phyloP scores from a whole-genome alignment of 1,140 invertebrate genomes.

The Rhopalosiphum padi region DNA sequence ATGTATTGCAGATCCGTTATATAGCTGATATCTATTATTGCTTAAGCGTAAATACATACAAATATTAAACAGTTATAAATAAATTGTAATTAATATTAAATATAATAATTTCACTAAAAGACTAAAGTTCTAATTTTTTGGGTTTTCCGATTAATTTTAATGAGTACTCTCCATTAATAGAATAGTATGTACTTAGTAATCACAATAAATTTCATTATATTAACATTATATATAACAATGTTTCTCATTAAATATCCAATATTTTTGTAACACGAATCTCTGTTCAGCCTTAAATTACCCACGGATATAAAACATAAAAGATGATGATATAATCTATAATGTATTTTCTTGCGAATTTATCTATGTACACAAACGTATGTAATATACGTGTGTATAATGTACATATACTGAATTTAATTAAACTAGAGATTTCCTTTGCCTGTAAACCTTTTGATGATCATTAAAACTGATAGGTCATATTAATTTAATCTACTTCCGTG shows the following conservation, averaged over 20 bases:
- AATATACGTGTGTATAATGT: no score
- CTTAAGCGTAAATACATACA: background rate
- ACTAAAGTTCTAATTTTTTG: background rate
- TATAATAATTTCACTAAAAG: background rate
- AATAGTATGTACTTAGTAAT: background rate
- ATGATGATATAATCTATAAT: background rate
- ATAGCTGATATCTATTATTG: background rate
- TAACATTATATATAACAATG: background rate
- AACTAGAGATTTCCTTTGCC: constrained; percentile 22
- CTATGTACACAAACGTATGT: background rate
- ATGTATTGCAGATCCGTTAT: background rate
- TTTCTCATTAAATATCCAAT: background rate
- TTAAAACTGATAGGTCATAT: background rate
- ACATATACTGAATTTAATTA: constrained; percentile 17
- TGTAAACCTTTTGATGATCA: background rate
- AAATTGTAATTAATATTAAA: background rate
- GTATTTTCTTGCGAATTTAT: background rate
- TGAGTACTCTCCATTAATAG: background rate
- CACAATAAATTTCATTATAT: background rate
- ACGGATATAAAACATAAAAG: background rate
- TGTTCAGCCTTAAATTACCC: background rate
- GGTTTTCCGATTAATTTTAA: background rate
- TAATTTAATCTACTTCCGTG: background rate
- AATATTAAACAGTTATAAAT: background rate
- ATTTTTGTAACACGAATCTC: background rate